Base-by-base conservation (phyloP, 2,888 invertebrate species). In the Girardia tigrina region DNA sequence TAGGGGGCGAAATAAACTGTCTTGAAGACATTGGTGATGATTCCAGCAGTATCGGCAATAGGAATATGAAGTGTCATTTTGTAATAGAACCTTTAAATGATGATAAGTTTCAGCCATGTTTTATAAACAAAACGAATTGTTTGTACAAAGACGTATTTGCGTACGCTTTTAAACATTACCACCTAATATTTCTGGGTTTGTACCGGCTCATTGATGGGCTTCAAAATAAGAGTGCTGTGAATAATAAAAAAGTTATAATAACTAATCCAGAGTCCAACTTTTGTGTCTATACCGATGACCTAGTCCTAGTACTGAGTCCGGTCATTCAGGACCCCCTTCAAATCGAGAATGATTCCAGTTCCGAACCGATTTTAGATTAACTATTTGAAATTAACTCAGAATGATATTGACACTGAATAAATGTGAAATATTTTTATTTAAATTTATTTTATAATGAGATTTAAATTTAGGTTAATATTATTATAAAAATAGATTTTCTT, bases 91-190 rank as follows among this genome's bases (percentile, higher is more conserved):
- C 4, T 8, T 56, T 56, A n/a, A 2, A 20, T 56, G 56, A 56
- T 23, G 56, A 56, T 56, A 56, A n/a, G 23, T 56, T 56, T 23
- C 56, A 56, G 56, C 23, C 56, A 8, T 56, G 56, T 56, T 56
- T 56, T 56, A 2, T n/a, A 4, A 56, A 56, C n/a, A 12, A n/a
- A n/a, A 56, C n/a, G n/a, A 4, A 16, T n/a, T 56, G 56, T 23
- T 56, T 16, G 56, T 56, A 56, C n/a, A 56, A 56, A 56, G n/a
- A 56, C n/a, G 6, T 56, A 4, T 56, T 56, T 56, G 2, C n/a
- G 4, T 56, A 56, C n/a, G 56, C 56, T 23, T 56, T 56, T n/a
- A 56, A 56, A 56, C 56, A 56, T 16, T 56, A 56, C 56, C 56
- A 56, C n/a, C 56, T 56, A 12, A 20, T 56, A 23, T 23, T 56